Evolutionary conservation across 2,888 invertebrate species (phyloP).

Genomic region (Myopa testacea): DNA sequence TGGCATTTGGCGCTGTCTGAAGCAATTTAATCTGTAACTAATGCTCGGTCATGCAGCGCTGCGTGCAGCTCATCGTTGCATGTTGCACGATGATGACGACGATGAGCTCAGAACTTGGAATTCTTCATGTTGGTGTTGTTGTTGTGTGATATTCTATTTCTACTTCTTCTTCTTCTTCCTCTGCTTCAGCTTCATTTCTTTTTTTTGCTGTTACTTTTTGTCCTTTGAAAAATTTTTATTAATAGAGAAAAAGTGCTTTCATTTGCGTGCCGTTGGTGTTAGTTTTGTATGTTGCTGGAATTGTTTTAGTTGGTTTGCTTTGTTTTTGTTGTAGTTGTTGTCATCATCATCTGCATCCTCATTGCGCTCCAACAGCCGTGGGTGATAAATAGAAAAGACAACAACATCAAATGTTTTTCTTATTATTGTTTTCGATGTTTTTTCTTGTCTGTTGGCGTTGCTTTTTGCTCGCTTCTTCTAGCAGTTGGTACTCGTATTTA

Average conservation of each 20-base stretch:
- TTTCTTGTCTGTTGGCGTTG: background rate
- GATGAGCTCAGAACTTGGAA: too few relatives aligned
- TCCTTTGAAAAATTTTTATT: background rate
- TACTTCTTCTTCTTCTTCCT: constrained; percentile 7
- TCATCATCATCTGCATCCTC: background rate
- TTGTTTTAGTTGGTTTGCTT: background rate
- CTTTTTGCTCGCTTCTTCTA: background rate
- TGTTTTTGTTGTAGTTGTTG: background rate
- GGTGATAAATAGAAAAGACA: constrained; percentile 38
- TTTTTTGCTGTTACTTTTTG: background rate
- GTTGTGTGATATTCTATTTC: background rate
- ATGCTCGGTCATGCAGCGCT: constrained; percentile 11
- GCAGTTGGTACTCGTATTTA: constrained; percentile 25
- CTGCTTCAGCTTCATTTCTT: background rate
- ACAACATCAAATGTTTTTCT: constrained; percentile 24
- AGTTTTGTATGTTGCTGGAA: background rate
- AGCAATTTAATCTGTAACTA: constrained; percentile 29
- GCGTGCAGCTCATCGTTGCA: constrained; percentile 12
- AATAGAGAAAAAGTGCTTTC: constrained; percentile 5
- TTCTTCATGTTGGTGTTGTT: background rate
- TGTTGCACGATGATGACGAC: too few relatives aligned
- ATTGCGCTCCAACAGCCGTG: constrained; percentile 22
- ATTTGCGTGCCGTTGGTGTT: background rate
- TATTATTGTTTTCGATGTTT: background rate
- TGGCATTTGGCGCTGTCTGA: constrained; percentile 13